Evolutionary conservation across 2,113 vertebrate species (phyloP), one percentile per base, ranked within the genome.

Genomic region (Salvelinus sp.): DNA sequence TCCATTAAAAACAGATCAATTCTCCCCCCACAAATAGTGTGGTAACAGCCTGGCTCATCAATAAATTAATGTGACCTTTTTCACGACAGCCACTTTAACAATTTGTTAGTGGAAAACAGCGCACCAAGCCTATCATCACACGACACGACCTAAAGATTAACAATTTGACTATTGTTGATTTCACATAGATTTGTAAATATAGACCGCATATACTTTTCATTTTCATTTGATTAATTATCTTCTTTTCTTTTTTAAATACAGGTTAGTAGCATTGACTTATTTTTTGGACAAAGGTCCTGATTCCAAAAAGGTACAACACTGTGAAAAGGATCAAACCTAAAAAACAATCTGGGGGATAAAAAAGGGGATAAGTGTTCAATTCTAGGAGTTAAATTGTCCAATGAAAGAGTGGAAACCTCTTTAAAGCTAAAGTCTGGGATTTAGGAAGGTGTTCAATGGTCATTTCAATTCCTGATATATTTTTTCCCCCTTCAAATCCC

Each of bases 31-130:
- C 70, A 30, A 54, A 77, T 33, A 33, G 33, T 16, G 74, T 66
- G 12, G 65, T 83, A 80, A 87, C 77, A 71, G 76, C 76, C 64
- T 23, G 5, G 22, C 79, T 83, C 73, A 82, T 85, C 83, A 54
- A 87, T 90, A 77, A 81, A 79, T 85, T 87, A 83, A 50, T 9
- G 60, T 79, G 81, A 88, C 78, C 85, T 88, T 87, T 82, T 25
- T 48, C 20, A 27, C 69, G 27, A 18, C n/a, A 12, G 47, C 69
- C 12, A 16, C 69, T 28, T 16, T 54, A 25, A 3, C 23, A 23
- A 2, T 50, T 44, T 22, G 3, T 16, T 54, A 9, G 38, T 44
- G 14, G 60, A 23, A 63, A 63, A 3, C 13, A 23, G 60, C 6
- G 2, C 25, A 22, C 63, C 16, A 28, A 65, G 28, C 63, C 63